These are phyloP conservation scores for Dugesia japonica DNA, from an alignment of 2,888 invertebrate genomes.

Conservation along the genomic window DNA sequence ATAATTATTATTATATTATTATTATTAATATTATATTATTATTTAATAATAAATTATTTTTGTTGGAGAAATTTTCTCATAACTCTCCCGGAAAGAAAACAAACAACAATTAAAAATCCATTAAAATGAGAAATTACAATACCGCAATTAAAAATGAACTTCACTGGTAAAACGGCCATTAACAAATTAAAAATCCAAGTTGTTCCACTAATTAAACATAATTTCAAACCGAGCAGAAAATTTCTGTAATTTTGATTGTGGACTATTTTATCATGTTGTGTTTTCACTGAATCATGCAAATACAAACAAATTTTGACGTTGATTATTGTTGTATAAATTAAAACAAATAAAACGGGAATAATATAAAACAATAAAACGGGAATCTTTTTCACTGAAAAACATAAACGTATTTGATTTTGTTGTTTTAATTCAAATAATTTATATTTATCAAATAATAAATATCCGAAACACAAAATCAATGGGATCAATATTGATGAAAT, in stretches of 20 bases:
- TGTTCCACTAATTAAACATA: background rate
- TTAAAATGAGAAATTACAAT: background rate
- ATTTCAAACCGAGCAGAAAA: background rate
- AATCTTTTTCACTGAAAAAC: background rate
- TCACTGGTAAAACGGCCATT: background rate
- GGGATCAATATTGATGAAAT: background rate
- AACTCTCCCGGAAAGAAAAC: background rate
- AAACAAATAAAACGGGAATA: background rate
- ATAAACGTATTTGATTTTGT: background rate
- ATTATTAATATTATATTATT: too few relatives aligned
- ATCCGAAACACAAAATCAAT: background rate
- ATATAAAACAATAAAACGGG: background rate
- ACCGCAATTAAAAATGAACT: background rate
- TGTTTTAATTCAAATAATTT: background rate
- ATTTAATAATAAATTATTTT: too few relatives aligned
- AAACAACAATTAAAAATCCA: background rate
- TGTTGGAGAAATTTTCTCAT: background rate
- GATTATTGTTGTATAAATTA: background rate
- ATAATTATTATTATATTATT: too few relatives aligned
- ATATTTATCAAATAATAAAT: background rate
- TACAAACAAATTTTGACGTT: background rate
- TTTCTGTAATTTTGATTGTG: background rate
- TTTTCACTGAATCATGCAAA: background rate
- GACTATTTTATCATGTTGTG: background rate
- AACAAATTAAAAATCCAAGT: background rate